A percentile compares a stretch with the other conserved stretches of the same genome.
Conservation (phyloP, 2,888 invertebrate species). For the Lithosia quadra region DNA sequence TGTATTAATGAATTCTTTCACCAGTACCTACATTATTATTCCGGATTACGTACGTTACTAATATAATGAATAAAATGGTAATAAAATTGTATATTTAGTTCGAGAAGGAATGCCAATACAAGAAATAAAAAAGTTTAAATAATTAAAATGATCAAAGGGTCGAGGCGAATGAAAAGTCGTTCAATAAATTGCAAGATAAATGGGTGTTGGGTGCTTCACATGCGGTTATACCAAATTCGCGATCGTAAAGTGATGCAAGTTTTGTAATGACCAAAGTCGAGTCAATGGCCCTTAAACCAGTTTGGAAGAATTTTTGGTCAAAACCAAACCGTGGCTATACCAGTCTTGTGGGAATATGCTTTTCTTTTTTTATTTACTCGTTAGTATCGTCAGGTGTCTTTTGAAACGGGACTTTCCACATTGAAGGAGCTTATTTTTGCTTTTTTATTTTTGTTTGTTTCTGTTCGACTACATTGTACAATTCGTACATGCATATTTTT, state of each 20-base stretch:
- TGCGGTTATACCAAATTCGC: constrained; percentile 61
- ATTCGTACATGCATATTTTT: too few species aligned
- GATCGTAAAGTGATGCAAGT: constrained; percentile 73
- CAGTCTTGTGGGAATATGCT: constrained; percentile 32
- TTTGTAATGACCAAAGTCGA: constrained; percentile 72
- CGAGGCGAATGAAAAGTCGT: constrained; percentile 50
- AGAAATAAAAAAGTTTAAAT: constrained; percentile 41
- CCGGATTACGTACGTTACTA: neutral
- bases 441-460: neutral
- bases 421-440: neutral
- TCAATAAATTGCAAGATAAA: constrained; percentile 70
- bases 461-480: neutral
- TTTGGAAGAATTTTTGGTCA: constrained; percentile 60
- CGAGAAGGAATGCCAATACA: neutral
- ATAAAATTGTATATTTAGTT: neutral
- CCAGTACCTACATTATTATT: too few species aligned
- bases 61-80: neutral
- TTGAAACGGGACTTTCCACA: constrained; percentile 21
- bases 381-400: constrained; percentile 26
- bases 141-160: constrained; percentile 59
- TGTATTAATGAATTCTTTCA: too few species aligned
- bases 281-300: constrained; percentile 76
- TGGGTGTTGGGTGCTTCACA: constrained; percentile 54
- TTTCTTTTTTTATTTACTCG: constrained; percentile 45
- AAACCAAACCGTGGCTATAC: constrained; percentile 55